Evolutionary conservation across 2,113 vertebrate species (phyloP).

Genomic region (Poicephalus gulielmi): DNA sequence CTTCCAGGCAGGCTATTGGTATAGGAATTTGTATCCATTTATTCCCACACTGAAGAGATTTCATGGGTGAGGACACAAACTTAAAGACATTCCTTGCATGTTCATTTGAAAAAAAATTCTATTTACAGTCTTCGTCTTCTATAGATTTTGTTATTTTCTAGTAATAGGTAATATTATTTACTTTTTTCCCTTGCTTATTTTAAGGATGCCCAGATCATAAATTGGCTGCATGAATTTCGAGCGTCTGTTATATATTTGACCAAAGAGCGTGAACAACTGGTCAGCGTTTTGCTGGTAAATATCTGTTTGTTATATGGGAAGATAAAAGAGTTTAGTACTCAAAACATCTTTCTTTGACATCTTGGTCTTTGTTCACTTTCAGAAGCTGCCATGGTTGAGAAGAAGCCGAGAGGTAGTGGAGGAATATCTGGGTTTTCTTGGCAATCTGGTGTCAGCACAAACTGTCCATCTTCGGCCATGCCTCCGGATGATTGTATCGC

Average conservation of each 20-base stretch:
- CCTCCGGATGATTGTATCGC: conserved; percentile 86
- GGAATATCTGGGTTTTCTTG: conserved; percentile 91
- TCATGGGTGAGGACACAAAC: background rate
- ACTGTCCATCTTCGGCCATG: conserved; percentile 90
- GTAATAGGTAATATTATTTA: background rate
- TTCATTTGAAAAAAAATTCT: background rate
- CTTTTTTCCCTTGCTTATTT: conserved; percentile 32
- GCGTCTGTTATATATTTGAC: conserved; percentile 82
- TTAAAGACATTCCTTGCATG: background rate
- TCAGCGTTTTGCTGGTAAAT: conserved; percentile 87
- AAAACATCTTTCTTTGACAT: background rate
- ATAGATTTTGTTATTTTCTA: background rate
- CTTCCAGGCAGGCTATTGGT: background rate
- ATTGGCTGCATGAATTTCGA: conserved; percentile 92
- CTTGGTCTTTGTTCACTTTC: background rate
- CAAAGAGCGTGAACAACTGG: conserved; percentile 92
- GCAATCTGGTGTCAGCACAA: conserved; percentile 94
- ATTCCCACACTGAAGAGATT: background rate
- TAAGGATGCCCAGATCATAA: conserved; percentile 94
- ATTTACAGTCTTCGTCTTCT: background rate
- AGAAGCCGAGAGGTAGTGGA: conserved; percentile 88
- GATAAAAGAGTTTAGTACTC: background rate
- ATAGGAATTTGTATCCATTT: background rate
- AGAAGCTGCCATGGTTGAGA: conserved; percentile 89
- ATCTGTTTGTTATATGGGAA: background rate